phyloP scores from a whole-genome alignment of 2,888 invertebrate genomes.

The Sthenelais limicola region DNA sequence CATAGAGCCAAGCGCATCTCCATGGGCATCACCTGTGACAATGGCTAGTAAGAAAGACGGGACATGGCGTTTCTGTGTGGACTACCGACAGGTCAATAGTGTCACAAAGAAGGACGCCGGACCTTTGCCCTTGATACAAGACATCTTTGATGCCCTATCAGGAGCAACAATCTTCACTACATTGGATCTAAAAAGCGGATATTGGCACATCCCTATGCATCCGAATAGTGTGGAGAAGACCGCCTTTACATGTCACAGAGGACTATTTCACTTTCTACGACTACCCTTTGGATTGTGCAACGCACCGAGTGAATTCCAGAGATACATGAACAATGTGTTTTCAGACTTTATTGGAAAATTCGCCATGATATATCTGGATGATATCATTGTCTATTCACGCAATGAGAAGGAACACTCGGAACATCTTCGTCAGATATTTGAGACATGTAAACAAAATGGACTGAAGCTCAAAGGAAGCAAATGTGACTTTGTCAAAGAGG shows the following conservation, averaged over 20 bases:
- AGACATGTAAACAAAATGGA: slow-evolving; percentile 29
- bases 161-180: slow-evolving; percentile 39
- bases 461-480: slow-evolving; percentile 46
- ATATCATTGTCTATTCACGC: slow-evolving; percentile 41
- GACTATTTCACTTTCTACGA: slow-evolving; percentile 42
- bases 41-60: not conserved
- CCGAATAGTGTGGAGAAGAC: slow-evolving; percentile 43
- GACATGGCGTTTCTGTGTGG: slow-evolving; percentile 44
- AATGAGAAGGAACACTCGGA: slow-evolving; percentile 37
- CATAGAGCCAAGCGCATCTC: not conserved
- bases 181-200: slow-evolving; percentile 43
- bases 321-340: slow-evolving; percentile 38
- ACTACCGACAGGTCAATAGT: slow-evolving; percentile 42
- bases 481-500: slow-evolving; percentile 40
- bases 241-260: slow-evolving; percentile 38
- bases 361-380: slow-evolving; percentile 44
- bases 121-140: slow-evolving; percentile 45
- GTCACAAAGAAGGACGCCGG: slow-evolving; percentile 38
- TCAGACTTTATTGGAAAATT: slow-evolving; percentile 27
- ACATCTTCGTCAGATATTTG: slow-evolving; percentile 42
- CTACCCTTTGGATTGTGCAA: slow-evolving; percentile 48
- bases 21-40: not conserved
- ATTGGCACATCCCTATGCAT: slow-evolving; percentile 43
- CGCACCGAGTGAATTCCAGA: slow-evolving; percentile 44
- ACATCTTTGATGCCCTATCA: slow-evolving; percentile 45